Evolutionary conservation across 2,113 vertebrate genomes (phyloP), one percentile per base, ranked within the genome.

Genomic region (Sturnus vulgaris): DNA sequence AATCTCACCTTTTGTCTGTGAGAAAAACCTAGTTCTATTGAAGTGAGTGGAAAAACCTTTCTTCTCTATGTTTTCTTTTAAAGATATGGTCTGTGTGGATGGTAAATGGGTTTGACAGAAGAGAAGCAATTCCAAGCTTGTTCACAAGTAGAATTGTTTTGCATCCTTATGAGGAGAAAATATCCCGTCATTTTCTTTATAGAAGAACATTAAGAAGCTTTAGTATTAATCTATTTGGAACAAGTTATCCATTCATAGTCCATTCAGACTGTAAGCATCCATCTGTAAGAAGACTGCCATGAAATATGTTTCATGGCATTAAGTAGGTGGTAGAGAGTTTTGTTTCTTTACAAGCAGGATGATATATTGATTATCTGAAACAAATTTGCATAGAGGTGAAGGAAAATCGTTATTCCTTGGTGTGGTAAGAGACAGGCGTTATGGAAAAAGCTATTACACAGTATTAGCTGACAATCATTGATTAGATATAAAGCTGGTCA

Each of bases 61-160:
- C 49, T 56, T 97, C 90, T 71, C 88, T 81, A 55, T 93, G 76
- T 97, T 97, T 98, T 82, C 87, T 96, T 97, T 97, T 88, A 97
- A 88, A 95, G 84, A 92, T 92, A 95, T 76, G 80, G 53, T 96
- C 53, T 97, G 80, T 92, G 95, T 92, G 52, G 49, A 91, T 96
- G 80, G 96, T 93, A 97, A 98, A 98, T 96, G 92, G 72, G 66
- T 96, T 96, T 97, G 97, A 96, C 95, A 95, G 89, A 95, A 89
- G 78, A 78, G 73, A 97, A 92, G 92, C 96, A 97, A 97, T 97
- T 97, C 92, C 97, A 92, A 97, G 52, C 82, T 85, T 16, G 40
- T 92, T 96, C 90, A 90, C 75, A 94, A 50, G 79, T 88, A 77
- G 84, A 95, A 90, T 81, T 93, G 44, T 82, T 92, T 85, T 88